Percentiles rank a stretch among this genome's conserved stretches.
These are phyloP conservation scores for Indri indri DNA, from an alignment of 2,113 vertebrate species.

Conservation along the genomic window DNA sequence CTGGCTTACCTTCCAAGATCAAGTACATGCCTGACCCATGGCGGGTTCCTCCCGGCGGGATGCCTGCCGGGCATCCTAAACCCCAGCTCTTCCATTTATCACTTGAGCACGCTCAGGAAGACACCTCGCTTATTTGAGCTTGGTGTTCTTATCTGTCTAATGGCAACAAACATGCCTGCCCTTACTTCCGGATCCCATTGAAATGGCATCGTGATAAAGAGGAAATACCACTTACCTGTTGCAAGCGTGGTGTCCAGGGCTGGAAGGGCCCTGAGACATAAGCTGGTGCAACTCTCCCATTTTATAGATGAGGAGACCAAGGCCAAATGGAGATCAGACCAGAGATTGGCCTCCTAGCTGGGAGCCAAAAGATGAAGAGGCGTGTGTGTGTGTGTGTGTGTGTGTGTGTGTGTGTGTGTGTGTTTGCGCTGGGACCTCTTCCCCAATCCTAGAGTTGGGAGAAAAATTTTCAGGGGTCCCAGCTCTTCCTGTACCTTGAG, in stretches of 20 bases:
- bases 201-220: not conserved
- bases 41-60: not conserved
- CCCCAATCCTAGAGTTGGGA: not conserved
- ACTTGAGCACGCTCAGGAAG: not conserved
- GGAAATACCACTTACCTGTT: not conserved
- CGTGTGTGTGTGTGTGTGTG: too few species aligned
- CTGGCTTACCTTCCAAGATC: not conserved
- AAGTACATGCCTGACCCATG: not conserved
- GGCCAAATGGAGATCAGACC: not conserved
- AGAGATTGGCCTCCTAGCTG: not conserved
- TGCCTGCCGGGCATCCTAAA: not conserved
- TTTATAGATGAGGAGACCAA: not conserved
- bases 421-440: not conserved
- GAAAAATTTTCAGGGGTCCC: not conserved
- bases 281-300: not conserved
- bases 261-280: not conserved
- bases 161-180: too few species aligned
- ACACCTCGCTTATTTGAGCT: not conserved
- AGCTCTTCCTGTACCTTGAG: not conserved
- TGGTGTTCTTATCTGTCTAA: not conserved
- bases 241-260: not conserved
- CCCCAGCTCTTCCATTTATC: not conserved
- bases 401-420: too few species aligned
- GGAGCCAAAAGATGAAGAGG: not conserved
- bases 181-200: not conserved